phyloP scores from a whole-genome alignment of 2,888 invertebrate species.

The Catocala sponsa region DNA sequence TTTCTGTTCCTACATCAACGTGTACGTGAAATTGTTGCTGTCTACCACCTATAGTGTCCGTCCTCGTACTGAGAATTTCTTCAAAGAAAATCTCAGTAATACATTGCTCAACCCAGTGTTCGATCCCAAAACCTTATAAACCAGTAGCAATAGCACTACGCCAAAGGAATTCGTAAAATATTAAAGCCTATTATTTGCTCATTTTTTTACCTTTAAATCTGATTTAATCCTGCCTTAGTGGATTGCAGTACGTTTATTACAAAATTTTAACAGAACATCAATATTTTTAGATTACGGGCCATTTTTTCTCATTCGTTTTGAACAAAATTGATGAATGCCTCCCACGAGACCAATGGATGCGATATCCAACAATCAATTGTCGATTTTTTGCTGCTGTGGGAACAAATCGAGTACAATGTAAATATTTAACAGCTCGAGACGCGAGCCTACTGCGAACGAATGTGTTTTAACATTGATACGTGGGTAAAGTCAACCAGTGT shows the following conservation, averaged over 20 bases:
- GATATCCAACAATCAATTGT: conserved; percentile 42
- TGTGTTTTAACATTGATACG: no score
- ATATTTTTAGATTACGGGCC: conserved; percentile 14
- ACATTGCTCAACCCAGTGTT: no score
- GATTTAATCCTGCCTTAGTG: not conserved
- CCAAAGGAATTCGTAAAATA: no score
- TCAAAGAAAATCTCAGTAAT: no score
- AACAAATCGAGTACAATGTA: conserved; percentile 12
- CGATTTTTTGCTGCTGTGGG: conserved; percentile 27
- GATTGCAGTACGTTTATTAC: not conserved
- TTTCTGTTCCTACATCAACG: no score
- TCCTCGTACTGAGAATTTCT: no score
- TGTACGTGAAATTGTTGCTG: no score
- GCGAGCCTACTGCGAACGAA: not conserved
- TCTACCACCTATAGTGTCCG: no score
- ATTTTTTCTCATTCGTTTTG: conserved; percentile 15
- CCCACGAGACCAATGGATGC: conserved; percentile 34
- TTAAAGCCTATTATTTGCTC: no score
- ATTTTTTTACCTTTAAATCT: not conserved
- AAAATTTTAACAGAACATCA: conserved; percentile 5
- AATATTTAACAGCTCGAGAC: conserved; percentile 5
- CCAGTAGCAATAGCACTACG: no score
- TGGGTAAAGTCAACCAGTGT: no score
- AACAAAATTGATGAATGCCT: conserved; percentile 33
- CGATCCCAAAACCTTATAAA: no score